Evolutionary conservation across 2,888 invertebrate genomes (phyloP), one percentile per base, ranked within the genome.

Genomic region (Gortyna flavago): DNA sequence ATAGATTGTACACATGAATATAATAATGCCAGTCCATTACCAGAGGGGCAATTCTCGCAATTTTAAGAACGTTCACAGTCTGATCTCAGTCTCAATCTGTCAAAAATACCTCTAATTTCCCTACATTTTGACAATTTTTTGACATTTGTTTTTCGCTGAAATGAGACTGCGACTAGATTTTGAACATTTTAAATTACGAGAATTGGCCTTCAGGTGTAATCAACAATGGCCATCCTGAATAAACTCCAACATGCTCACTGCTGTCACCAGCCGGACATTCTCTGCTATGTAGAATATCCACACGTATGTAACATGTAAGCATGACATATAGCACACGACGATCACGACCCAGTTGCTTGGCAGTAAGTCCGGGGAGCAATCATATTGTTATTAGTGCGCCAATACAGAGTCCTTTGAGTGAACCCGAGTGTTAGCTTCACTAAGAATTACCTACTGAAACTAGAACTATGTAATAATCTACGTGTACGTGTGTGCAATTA

Each of bases 291-390:
- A 54, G 8, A 25, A 57, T 57, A 25, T 44, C 2, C n/a, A 2
- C 29, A 18, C 8, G 32, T 54, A 2, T 8, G 29, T 25, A 13
- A 29, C 62, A 59, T 48, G 68, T 41, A 38, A 75, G 41, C 75
- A 51, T 38, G 41, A 44, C 11, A 25, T 29, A 35, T 9, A n/a
- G n/a, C 44, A 61, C 29, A 62, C 44, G 18, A 51, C 48, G 61
- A 61, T 61, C 35, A 75, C 38, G 54, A 41, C 69, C 51, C 67
- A 62, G 76, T 66, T 51, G 32, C 48, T 75, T 66, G 75, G 65
- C 83, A 72, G 65, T 38, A 41, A n/a, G 32, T n/a, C 21, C 54
- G n/a, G 69, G 48, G 18, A 21, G 65, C 38, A 29, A 69, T 61
- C n/a, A 25, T 35, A 41, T 35, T 65, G 59, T 54, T 78, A 69